Percentiles rank a stretch among this genome's conserved stretches.
phyloP scores from a whole-genome alignment of 2,888 invertebrate species.

The Caenorhabditis becei region DNA sequence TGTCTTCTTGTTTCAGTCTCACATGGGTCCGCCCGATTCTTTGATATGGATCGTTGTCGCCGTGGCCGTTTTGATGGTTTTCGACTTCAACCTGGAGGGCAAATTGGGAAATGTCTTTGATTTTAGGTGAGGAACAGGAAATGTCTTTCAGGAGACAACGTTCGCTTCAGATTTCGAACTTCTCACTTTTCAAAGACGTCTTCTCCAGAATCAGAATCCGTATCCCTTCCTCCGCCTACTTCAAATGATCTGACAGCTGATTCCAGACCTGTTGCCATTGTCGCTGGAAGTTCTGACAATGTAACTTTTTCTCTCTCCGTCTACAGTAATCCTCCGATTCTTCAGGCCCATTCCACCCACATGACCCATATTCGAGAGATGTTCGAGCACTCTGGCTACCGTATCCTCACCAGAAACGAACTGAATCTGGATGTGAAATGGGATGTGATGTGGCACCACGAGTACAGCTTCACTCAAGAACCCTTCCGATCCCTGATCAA shows the following conservation, averaged over 20 bases:
- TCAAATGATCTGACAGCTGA: neutral
- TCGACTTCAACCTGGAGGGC: conserved; percentile 44
- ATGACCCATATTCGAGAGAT: conserved; percentile 90
- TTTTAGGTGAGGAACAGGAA: conserved; percentile 26
- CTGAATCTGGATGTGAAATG: conserved; percentile 84
- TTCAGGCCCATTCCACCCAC: conserved; percentile 84
- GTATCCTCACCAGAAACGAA: conserved; percentile 26
- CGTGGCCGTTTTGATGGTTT: conserved; percentile 4
- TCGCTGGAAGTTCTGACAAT: conserved; percentile 71
- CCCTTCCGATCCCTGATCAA: conserved; percentile 51
- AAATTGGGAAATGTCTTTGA: conserved; percentile 45
- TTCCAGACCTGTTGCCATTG: conserved; percentile 66
- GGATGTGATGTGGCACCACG: conserved; percentile 95
- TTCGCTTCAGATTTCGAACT: conserved; percentile 45
- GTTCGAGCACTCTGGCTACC: conserved; percentile 88
- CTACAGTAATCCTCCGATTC: neutral
- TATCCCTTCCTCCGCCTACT: neutral
- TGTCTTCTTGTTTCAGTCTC: neutral
- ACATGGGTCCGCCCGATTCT: conserved; percentile 33
- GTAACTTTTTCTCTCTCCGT: conserved; percentile 50
- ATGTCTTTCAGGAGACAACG: too few species aligned
- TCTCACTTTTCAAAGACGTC: conserved; percentile 14
- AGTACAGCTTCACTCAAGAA: conserved; percentile 88
- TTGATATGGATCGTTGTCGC: conserved; percentile 17
- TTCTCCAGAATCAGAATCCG: neutral